These are phyloP conservation scores for Crotalus helleri DNA, from an alignment of 2,113 vertebrate genomes.

Conservation along the genomic window DNA sequence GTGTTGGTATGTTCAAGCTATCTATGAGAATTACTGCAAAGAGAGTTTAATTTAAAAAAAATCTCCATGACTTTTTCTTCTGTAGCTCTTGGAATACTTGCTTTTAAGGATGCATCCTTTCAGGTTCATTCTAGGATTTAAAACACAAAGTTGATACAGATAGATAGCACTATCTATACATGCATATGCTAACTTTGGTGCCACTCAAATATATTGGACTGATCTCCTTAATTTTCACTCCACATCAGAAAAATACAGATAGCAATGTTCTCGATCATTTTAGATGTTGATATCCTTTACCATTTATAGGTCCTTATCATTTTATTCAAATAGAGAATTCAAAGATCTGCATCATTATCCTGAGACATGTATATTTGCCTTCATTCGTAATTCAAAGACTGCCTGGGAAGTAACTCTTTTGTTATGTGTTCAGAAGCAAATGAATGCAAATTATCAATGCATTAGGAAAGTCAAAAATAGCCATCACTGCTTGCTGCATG, in stretches of 20 bases:
- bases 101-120: neutral
- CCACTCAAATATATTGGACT: neutral
- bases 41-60: neutral
- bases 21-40: neutral
- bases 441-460: neutral
- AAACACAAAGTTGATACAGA: neutral
- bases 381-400: neutral
- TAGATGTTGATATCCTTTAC: neutral
- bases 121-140: neutral
- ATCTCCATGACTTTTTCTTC: neutral
- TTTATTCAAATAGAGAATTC: neutral
- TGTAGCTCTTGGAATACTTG: neutral
- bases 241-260: neutral
- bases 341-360: neutral
- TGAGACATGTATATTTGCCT: too few species aligned
- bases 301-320: neutral
- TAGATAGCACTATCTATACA: neutral
- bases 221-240: neutral
- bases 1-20: neutral
- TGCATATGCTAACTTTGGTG: neutral
- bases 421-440: neutral
- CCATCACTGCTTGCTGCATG: neutral
- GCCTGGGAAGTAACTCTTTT: neutral
- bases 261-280: neutral
- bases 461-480: neutral